A percentile compares a stretch with the other conserved stretches of the same genome.
phyloP scores from a whole-genome alignment of 2,113 vertebrate genomes.

The Bujurquina vittata region DNA sequence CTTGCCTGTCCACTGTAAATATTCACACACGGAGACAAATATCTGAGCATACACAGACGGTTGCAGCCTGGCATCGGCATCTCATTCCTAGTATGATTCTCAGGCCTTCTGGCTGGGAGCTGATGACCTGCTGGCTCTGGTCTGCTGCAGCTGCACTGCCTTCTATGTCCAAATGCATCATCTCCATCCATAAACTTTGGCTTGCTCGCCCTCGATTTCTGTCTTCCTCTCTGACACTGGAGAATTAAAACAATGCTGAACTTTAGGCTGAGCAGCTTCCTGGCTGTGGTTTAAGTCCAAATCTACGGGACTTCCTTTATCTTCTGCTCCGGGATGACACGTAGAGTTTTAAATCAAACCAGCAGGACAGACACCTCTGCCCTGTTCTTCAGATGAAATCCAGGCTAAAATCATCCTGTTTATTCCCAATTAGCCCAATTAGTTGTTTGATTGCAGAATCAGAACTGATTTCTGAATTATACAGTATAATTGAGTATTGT shows the following conservation, averaged over 20 bases:
- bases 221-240: not conserved
- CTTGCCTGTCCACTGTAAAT: slow-evolving; percentile 6
- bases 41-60: slow-evolving; percentile 17
- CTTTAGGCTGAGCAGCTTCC: not conserved
- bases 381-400: rapidly evolving
- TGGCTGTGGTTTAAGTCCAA: not conserved
- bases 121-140: slow-evolving; percentile 42
- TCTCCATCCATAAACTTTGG: slow-evolving; percentile 27
- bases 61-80: slow-evolving; percentile 26
- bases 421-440: not conserved
- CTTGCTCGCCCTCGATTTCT: not conserved
- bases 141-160: slow-evolving; percentile 25
- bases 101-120: slow-evolving; percentile 31
- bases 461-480: too few relatives aligned
- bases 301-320: not conserved
- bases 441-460: not conserved
- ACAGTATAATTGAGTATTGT: not conserved
- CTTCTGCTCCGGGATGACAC: not conserved
- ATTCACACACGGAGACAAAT: slow-evolving; percentile 4
- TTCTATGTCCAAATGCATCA: slow-evolving; percentile 44
- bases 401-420: not conserved
- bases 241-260: slow-evolving; percentile 11
- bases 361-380: not conserved
- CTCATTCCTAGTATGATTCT: slow-evolving; percentile 43
- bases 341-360: not conserved